Evolutionary conservation across 1,140 invertebrate species (phyloP).

Genomic region (Himalopsyche phryganea): DNA sequence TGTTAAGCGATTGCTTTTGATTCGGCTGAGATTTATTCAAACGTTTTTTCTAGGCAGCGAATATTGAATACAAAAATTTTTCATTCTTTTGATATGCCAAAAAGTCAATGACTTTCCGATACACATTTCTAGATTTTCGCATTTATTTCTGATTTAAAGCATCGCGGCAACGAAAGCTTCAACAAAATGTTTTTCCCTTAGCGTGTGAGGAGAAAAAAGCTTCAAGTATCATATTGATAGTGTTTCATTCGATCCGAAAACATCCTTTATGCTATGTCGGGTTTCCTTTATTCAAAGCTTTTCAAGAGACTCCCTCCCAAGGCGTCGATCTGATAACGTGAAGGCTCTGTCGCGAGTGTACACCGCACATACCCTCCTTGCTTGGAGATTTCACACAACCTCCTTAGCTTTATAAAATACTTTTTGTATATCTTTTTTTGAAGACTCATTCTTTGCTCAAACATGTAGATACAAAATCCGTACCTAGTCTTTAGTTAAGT

Average conservation of each 20-base stretch:
- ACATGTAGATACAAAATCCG: too few relatives aligned
- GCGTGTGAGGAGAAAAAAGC: slow-evolving; percentile 8
- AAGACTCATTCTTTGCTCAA: too few relatives aligned
- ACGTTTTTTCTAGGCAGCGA: too few relatives aligned
- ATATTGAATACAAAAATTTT: too few relatives aligned
- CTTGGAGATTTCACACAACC: too few relatives aligned
- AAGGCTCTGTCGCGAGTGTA: neutral
- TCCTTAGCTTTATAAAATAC: too few relatives aligned
- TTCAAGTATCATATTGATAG: slow-evolving; percentile 28
- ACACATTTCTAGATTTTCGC: neutral
- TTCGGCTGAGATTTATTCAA: too few relatives aligned
- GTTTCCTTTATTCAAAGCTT: slow-evolving; percentile 32
- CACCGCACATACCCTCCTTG: neutral
- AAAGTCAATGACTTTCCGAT: neutral
- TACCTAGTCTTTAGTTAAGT: too few relatives aligned
- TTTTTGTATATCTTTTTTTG: too few relatives aligned
- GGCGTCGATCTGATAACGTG: slow-evolving; percentile 15
- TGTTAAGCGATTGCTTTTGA: too few relatives aligned
- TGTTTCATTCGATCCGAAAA: slow-evolving; percentile 21
- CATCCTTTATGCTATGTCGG: slow-evolving; percentile 17
- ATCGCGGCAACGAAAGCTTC: neutral
- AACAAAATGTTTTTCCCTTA: slow-evolving; percentile 7
- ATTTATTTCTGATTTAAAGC: neutral
- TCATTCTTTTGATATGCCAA: neutral
- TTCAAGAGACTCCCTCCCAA: slow-evolving; percentile 8